These are phyloP conservation scores for Myrmophylax atrothorax DNA, from an alignment of 2,113 vertebrate species.

Conservation along the genomic window DNA sequence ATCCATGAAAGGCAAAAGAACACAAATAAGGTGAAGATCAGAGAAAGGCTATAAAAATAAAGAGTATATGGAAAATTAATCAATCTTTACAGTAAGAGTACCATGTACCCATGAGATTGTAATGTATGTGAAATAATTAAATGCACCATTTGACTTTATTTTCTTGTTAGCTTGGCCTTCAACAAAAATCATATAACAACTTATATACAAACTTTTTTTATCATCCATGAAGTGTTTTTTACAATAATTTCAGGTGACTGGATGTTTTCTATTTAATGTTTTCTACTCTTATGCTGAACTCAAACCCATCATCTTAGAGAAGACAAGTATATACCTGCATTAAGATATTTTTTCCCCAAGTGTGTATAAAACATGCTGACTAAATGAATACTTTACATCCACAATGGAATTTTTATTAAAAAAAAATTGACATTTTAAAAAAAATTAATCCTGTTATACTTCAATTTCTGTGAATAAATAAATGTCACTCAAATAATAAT, in stretches of 20 bases:
- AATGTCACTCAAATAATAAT: background rate
- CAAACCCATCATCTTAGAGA: background rate
- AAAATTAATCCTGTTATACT: background rate
- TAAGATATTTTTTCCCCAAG: background rate
- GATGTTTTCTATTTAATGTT: background rate
- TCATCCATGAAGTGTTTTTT: background rate
- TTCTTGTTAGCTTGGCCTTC: slow-evolving; percentile 55
- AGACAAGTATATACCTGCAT: background rate
- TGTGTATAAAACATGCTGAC: background rate
- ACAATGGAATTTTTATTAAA: background rate
- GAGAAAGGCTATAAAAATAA: background rate
- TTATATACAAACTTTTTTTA: background rate
- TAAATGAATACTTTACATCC: background rate
- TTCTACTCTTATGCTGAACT: background rate
- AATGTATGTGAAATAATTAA: slow-evolving; percentile 42
- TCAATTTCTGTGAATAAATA: background rate
- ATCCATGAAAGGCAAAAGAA: slow-evolving; percentile 23
- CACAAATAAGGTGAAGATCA: slow-evolving; percentile 18
- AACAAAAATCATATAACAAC: background rate
- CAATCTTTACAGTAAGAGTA: background rate
- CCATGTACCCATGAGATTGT: background rate
- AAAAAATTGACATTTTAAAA: background rate
- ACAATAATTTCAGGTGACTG: background rate
- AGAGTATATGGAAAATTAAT: background rate
- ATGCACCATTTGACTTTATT: slow-evolving; percentile 67